Conservation (phyloP, 2,797 vertebrate genomes). For the Pelochelys cantorii region DNA sequence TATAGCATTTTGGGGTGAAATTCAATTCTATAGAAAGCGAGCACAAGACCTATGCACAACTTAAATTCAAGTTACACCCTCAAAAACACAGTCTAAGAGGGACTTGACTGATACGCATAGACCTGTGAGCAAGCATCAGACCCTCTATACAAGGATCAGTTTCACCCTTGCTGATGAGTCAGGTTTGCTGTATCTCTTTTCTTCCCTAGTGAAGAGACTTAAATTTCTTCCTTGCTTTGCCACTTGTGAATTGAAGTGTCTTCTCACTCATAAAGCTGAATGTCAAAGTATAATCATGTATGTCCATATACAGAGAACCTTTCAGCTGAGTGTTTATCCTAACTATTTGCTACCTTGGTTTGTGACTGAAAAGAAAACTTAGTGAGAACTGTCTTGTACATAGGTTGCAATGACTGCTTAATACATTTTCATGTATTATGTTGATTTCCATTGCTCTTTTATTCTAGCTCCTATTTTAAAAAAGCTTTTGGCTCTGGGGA, state of each 20-base stretch:
- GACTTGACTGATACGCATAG: not conserved
- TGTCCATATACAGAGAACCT: not conserved
- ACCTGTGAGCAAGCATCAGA: not conserved
- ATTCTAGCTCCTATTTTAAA: not conserved
- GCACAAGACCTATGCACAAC: not conserved
- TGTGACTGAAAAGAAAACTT: not conserved
- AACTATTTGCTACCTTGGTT: not conserved
- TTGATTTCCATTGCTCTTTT: not conserved
- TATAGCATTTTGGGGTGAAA: not conserved
- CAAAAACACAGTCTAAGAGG: not conserved
- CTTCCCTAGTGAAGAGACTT: not conserved
- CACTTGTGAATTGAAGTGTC: not conserved
- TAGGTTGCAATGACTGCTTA: not conserved
- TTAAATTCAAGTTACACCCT: constrained; percentile 11
- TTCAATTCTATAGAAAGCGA: not conserved
- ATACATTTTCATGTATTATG: not conserved
- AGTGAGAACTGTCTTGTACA: not conserved
- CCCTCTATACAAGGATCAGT: not conserved
- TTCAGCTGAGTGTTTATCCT: not conserved
- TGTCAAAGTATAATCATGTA: not conserved
- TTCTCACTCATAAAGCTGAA: constrained; percentile 13
- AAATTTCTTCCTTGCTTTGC: not conserved
- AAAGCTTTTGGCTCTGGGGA: not conserved
- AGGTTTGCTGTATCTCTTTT: not conserved
- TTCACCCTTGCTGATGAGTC: not conserved